Base-by-base conservation (phyloP, 2,797 vertebrate genomes). In the Hybognathus amarus region DNA sequence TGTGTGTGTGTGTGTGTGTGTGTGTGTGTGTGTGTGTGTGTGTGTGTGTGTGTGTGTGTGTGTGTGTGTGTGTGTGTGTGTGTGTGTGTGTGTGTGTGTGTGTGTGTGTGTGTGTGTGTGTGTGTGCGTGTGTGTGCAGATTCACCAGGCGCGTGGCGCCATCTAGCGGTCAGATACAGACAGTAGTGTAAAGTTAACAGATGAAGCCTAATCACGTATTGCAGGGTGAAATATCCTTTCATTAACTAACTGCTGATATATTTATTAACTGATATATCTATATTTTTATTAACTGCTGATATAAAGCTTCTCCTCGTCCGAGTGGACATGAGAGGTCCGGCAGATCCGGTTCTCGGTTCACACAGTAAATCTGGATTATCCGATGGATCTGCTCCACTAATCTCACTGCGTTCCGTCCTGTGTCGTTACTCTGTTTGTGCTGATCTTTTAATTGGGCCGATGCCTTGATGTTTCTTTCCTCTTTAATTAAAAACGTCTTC, bases 291-390 rank as follows among this genome's bases (percentile, higher is more conserved):
- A 22, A 2, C 3, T 2, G 11, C 0, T 54, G 1, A 1, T 22
- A 56, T 6, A 18, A 54, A 47, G 42, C 82, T 24, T 11, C 33
- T 12, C 54, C 75, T 61, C 12, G 3, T 63, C 13, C 6, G 27
- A 63, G n/a, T 63, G 27, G 27, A 17, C 1, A 17, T 7, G 6
- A 17, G 17, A 17, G 17, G 54, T 59, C 54, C 54, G 4, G 1
- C 54, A 11, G 22, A 5, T 12, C 54, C 54, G 22, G 13, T 11
- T 15, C 59, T 61, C 24, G 56, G 30, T 30, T 33, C 30, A 3
- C 30, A 33, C 61, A 7, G 4, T 90, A 91, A 88, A 92, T 89
- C 68, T n/a, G 87, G 91, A 92, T 93, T 92, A 92, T 75, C 75
- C 54, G 54, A 6, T 1, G 59, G 12, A 47, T 27, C 11, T 61